These are phyloP conservation scores for Melanchra persicariae DNA, from an alignment of 2,888 invertebrate genomes.

Conservation along the genomic window DNA sequence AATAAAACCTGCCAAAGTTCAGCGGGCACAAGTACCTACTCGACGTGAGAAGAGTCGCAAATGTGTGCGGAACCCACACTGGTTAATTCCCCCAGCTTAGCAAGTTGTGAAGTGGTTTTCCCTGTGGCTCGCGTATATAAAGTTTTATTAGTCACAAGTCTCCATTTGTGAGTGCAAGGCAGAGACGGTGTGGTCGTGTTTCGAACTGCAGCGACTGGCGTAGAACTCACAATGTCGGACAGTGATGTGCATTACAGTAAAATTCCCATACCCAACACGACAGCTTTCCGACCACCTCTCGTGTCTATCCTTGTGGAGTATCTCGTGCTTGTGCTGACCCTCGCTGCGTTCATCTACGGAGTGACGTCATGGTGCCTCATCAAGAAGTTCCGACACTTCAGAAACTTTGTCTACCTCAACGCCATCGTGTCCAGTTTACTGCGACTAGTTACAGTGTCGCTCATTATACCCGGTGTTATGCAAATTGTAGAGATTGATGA, in stretches of 20 bases:
- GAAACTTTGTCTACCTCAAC: constrained; percentile 48
- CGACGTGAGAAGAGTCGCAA: neutral
- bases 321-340: constrained; percentile 35
- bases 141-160: constrained; percentile 22
- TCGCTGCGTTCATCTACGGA: constrained; percentile 45
- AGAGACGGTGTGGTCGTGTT: constrained; percentile 39
- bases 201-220: constrained; percentile 6
- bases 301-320: constrained; percentile 45
- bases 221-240: constrained; percentile 35
- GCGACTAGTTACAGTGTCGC: constrained; percentile 37
- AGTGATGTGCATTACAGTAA: constrained; percentile 52
- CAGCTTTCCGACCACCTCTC: constrained; percentile 44
- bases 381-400: constrained; percentile 48
- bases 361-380: constrained; percentile 40
- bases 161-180: constrained; percentile 40
- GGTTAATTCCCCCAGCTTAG: constrained; percentile 15
- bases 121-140: constrained; percentile 39
- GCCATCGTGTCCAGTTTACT: constrained; percentile 39
- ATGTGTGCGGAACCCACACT: constrained; percentile 33
- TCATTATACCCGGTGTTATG: constrained; percentile 44
- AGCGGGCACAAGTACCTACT: neutral
- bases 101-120: constrained; percentile 37
- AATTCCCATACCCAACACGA: constrained; percentile 42
- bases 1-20: constrained; percentile 2
- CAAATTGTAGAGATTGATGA: constrained; percentile 46